These are phyloP conservation scores for Eretmocerus hayati DNA, from an alignment of 2,888 invertebrate genomes.

Conservation along the genomic window DNA sequence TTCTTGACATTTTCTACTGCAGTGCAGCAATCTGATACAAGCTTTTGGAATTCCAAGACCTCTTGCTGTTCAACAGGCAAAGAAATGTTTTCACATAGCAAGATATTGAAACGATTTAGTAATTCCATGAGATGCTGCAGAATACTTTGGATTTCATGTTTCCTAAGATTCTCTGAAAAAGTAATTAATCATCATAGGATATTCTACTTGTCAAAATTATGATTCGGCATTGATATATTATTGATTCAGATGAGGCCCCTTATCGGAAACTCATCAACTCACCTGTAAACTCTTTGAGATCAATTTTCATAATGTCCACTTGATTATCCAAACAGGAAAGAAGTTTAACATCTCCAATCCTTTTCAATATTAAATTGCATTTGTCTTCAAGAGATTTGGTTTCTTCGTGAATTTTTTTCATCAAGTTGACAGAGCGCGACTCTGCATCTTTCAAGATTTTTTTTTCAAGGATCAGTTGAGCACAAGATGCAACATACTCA, in stretches of 20 bases:
- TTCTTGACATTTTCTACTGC: constrained; percentile 10
- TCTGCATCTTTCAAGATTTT: constrained; percentile 13
- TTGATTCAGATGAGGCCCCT: too few species aligned
- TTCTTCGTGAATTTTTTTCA: constrained; percentile 14
- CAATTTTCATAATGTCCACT: neutral
- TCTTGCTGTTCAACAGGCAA: constrained; percentile 13
- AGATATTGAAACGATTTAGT: constrained; percentile 15
- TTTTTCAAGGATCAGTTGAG: constrained; percentile 17
- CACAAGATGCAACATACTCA: constrained; percentile 9
- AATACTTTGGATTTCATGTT: constrained; percentile 9
- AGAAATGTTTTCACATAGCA: constrained; percentile 17
- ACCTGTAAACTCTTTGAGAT: constrained; percentile 4
- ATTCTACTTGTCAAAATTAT: neutral
- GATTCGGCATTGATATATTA: too few species aligned
- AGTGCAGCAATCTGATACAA: constrained; percentile 9
- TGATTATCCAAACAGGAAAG: constrained; percentile 9
- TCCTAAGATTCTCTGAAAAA: constrained; percentile 8
- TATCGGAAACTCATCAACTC: too few species aligned
- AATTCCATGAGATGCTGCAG: constrained; percentile 8
- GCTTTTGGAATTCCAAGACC: constrained; percentile 10
- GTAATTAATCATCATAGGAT: neutral
- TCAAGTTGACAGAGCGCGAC: constrained; percentile 1
- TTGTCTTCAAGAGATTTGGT: constrained; percentile 11
- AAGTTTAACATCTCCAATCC: constrained; percentile 11
- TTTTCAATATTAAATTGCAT: constrained; percentile 6